Evolutionary conservation across 2,797 vertebrate genomes (phyloP).

Genomic region (Danio albolineatus): DNA sequence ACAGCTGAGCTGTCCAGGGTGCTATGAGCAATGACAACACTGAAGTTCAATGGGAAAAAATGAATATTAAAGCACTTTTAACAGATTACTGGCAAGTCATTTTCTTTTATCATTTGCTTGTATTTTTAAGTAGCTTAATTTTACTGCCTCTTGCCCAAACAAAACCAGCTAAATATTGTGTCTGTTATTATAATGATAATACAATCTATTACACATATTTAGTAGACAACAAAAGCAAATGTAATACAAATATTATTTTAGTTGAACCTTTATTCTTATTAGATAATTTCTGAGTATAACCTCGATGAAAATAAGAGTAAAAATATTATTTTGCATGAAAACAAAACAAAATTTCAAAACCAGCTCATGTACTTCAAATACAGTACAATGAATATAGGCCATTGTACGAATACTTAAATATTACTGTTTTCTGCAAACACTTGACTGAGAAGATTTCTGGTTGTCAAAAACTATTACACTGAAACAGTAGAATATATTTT

Average conservation of each 20-base stretch:
- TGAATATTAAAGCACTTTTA: neutral
- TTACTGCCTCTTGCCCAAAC: neutral
- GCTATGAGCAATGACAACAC: neutral
- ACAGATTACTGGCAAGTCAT: neutral
- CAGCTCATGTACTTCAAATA: neutral
- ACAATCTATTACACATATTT: neutral
- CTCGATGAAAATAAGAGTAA: neutral
- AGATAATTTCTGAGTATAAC: neutral
- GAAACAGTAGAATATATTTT: no score
- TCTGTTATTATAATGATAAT: neutral
- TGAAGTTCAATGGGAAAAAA: neutral
- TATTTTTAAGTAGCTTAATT: neutral
- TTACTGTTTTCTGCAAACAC: no score
- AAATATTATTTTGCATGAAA: neutral
- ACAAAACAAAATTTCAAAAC: neutral
- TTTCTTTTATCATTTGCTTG: neutral
- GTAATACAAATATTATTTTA: neutral
- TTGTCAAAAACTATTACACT: neutral
- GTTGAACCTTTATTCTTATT: neutral
- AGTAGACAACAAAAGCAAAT: neutral
- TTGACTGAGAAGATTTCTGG: neutral
- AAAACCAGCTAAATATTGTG: neutral
- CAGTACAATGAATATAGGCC: neutral
- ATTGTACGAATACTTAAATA: neutral
- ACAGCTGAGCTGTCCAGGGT: no score